A percentile compares a stretch with the other conserved stretches of the same genome.
Evolutionary conservation across 2,113 vertebrate species (phyloP).

Genomic region (Taurulus bubalis): DNA sequence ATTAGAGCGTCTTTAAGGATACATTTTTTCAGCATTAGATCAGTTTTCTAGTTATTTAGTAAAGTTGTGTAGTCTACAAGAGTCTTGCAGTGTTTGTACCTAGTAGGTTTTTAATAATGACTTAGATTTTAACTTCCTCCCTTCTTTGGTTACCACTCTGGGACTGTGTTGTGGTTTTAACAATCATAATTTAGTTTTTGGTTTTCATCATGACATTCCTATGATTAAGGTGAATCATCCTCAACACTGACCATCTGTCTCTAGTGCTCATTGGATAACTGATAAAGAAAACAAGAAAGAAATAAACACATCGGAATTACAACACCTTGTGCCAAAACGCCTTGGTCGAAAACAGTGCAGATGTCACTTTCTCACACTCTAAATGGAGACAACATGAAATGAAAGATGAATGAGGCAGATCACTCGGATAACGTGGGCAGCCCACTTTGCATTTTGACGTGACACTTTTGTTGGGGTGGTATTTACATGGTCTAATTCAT

Average conservation of each 20-base stretch:
- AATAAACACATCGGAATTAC: neutral
- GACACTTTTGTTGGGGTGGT: constrained; percentile 8
- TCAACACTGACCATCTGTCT: neutral
- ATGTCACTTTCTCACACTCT: neutral
- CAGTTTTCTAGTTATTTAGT: neutral
- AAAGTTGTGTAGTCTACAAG: neutral
- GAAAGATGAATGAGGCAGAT: constrained; percentile 36
- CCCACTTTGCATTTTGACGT: constrained; percentile 2
- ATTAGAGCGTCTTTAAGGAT: neutral
- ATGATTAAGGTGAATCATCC: neutral
- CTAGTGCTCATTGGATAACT: neutral
- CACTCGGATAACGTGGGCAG: neutral
- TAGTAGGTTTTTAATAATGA: neutral
- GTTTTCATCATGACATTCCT: neutral
- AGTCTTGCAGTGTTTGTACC: neutral
- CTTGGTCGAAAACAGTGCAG: neutral
- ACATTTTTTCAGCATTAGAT: neutral
- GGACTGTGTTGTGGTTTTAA: neutral
- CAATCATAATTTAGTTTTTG: neutral
- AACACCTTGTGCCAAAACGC: neutral
- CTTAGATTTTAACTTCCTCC: neutral
- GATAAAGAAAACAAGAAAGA: constrained; percentile 3
- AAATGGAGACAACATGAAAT: constrained; percentile 3
- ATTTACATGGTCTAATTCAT: constrained; percentile 28
- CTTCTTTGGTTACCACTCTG: neutral